Conservation (phyloP, 2,797 vertebrate genomes). For the Malurus splendens region DNA sequence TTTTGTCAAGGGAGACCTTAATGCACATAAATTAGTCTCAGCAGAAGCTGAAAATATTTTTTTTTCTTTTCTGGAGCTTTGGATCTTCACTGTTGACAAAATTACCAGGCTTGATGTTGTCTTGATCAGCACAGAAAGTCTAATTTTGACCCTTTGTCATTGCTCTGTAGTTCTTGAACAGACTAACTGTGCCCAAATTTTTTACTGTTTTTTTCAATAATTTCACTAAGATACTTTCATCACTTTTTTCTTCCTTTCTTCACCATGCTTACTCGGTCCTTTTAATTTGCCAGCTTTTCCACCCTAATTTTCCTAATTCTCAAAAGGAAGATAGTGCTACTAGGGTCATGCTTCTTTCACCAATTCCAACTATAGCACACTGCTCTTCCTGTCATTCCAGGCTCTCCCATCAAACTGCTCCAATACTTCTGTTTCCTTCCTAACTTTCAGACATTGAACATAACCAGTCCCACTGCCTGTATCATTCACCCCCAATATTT, state of each 20-base stretch:
- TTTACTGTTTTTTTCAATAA: background rate
- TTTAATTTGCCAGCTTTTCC: background rate
- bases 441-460: background rate
- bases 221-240: background rate
- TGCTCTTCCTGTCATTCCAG: background rate
- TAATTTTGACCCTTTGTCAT: background rate
- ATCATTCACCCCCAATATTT: rapidly evolving
- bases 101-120: background rate
- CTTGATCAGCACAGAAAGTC: background rate
- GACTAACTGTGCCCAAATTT: background rate
- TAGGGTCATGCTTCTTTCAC: background rate
- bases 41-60: background rate
- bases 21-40: background rate
- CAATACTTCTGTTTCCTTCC: background rate
- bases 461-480: background rate
- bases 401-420: background rate
- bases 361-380: background rate
- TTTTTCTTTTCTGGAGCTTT: background rate
- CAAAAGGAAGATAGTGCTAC: background rate
- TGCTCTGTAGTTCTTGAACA: background rate
- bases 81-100: background rate
- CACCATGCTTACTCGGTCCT: background rate
- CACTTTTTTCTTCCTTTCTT: background rate
- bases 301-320: background rate
- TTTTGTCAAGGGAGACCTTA: background rate